Base-by-base conservation (phyloP, 2,113 vertebrate species). In the Bubo bubo region DNA sequence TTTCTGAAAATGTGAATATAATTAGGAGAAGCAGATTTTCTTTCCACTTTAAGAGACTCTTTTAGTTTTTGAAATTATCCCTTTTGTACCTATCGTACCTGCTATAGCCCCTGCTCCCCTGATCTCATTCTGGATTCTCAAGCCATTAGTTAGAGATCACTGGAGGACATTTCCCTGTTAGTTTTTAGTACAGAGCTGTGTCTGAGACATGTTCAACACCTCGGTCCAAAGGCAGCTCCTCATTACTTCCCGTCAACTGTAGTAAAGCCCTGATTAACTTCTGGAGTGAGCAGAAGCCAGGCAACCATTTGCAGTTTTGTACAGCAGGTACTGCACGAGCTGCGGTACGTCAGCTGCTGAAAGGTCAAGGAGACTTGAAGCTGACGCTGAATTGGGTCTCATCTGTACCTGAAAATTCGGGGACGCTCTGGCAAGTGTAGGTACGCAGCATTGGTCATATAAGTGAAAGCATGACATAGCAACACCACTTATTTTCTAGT, bases 141-240 rank as follows among this genome's bases (percentile, higher is more conserved):
- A 20, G 41, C 13, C 1, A 4, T 49, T 34, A 14, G 22, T 53
- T 86, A 63, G 75, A 86, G 93, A 63, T 34, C 67, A 20, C 55
- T 47, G n/a, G 47, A 67, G 68, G 49, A 64, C 0, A 0, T 85
- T 81, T 84, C 41, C 6, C 0, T 35, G 2, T 34, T 28, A 35
- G 3, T 41, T 92, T 92, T 84, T 79, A 67, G 16, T n/a, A 19
- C 34, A 47, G 59, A 59, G 72, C 55, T 64, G 5, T n/a, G 23
- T 41, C 59, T 37, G 14, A 77, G 55, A 35, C 63, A 6, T 8
- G 32, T 58, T 62, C 75, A 79, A 73, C 49, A n/a, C n/a, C 35
- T 26, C 1, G 2, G 6, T 50, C 41, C 50, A 50, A 77, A 84
- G 55, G 56, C 91, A 86, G 50, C 49, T 88, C 68, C 50, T 95